phyloP scores from a whole-genome alignment of 2,113 vertebrate genomes.

The Pampusana beccarii region DNA sequence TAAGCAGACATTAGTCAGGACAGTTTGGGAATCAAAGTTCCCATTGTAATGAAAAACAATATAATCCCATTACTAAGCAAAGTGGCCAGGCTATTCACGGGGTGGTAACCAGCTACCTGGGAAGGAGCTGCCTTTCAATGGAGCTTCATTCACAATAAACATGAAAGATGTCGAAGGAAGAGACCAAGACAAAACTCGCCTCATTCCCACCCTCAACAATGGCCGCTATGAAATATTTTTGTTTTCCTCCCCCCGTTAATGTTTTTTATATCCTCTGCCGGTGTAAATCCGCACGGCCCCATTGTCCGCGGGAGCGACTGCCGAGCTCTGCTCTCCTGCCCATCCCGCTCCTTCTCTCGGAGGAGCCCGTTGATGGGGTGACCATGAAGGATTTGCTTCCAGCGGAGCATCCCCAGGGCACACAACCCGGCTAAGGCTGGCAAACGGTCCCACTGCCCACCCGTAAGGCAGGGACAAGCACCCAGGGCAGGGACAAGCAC shows the following conservation, averaged over 20 bases:
- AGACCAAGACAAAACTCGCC: conserved; percentile 51
- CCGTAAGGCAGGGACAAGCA: no score
- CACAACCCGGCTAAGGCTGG: background rate
- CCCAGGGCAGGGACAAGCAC: rapidly evolving
- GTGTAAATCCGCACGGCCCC: background rate
- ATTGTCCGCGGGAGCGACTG: background rate
- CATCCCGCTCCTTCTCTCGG: background rate
- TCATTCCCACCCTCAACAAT: conserved; percentile 59
- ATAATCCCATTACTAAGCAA: conserved; percentile 41
- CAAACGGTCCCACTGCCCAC: background rate
- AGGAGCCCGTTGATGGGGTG: background rate
- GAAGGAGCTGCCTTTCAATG: conserved; percentile 59
- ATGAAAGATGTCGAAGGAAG: conserved; percentile 54
- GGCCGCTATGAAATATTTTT: background rate
- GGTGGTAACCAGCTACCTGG: conserved; percentile 39
- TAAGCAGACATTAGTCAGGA: conserved; percentile 53
- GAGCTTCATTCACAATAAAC: conserved; percentile 65
- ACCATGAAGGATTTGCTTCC: background rate
- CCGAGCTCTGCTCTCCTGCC: background rate
- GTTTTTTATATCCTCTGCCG: conserved; percentile 24
- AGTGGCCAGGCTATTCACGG: background rate
- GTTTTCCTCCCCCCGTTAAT: background rate
- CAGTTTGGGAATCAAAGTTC: conserved; percentile 53
- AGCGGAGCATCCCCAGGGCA: background rate
- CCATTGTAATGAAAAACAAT: conserved; percentile 68